Base-by-base conservation (phyloP, 2,113 vertebrate species). In the Lanius collurio region DNA sequence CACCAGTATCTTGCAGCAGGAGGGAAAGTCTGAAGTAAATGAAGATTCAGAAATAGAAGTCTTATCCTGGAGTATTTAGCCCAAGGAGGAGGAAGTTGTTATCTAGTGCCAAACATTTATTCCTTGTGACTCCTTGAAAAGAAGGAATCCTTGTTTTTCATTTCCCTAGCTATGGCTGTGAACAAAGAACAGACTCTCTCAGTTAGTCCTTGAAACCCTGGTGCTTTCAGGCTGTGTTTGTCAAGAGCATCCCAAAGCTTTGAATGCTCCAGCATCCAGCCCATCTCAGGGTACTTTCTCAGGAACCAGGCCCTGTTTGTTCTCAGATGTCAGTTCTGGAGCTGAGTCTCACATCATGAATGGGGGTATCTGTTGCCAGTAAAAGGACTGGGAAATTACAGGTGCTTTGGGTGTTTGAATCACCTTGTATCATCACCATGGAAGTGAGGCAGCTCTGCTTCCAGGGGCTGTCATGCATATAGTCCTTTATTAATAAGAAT, bases 151-250 rank as follows among this genome's bases (percentile, higher is more conserved):
- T 55, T 87, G 19, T 9, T 62, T 77, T 50, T 59, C 13, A 35
- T 63, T 87, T 75, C 47, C 44, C 10, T 47, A 33, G 12, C 33
- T 75, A 6, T 50, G 26, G 4, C 47, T 13, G 1, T 31, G 46
- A 73, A 30, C 31, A 88, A 75, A 83, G 67, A 83, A n/a, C 22
- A 64, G 55, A 57, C 15, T 33, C 41, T 39, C 35, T 7, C 24
- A 49, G 11, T 76, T 50, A 76, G 35, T 69, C n/a, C 46, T 50
- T 0, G 0, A 68, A 31, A 60, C 11, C 49, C 30, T 1, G 4
- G 30, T 76, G 26, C 37, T 90, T 92, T 82, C 85, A 87, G 27
- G 27, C 30, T 89, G 14, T 53, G 7, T 53, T 86, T 56, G 30
- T 52, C 44, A 56, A 15, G 13, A 63, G 33, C 0, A 0, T 63